Evolutionary conservation across 2,797 vertebrate species (phyloP).

Genomic region (Coreius guichenoti): DNA sequence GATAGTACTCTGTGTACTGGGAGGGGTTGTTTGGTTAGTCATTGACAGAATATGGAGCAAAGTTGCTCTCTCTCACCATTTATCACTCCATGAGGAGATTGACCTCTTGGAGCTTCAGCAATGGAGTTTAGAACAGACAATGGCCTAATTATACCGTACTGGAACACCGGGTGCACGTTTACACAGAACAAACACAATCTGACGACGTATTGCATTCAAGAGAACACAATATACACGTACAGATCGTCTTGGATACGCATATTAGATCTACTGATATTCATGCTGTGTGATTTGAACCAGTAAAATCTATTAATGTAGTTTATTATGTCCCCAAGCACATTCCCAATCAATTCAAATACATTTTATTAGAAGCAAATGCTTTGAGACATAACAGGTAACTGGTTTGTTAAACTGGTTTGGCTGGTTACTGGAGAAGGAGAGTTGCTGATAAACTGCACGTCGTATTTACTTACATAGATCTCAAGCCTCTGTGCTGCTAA

Average conservation of each 20-base stretch:
- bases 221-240: not conserved
- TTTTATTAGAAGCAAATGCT: slow-evolving; percentile 1
- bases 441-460: not conserved
- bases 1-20: slow-evolving; percentile 66
- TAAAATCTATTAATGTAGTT: not conserved
- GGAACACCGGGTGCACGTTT: not conserved
- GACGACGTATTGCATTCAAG: no score
- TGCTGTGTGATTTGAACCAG: not conserved
- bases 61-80: slow-evolving; percentile 39
- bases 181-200: slow-evolving; percentile 11
- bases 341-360: not conserved
- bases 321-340: slow-evolving; percentile 7
- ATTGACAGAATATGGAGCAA: slow-evolving; percentile 73
- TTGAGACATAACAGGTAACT: slow-evolving; percentile 4
- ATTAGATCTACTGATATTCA: not conserved
- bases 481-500: not conserved
- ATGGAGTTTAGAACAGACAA: slow-evolving; percentile 28
- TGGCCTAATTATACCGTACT: slow-evolving; percentile 12
- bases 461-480: not conserved
- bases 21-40: slow-evolving; percentile 70
- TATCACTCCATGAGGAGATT: slow-evolving; percentile 64
- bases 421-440: slow-evolving; percentile 17
- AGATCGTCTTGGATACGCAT: not conserved
- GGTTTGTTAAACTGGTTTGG: slow-evolving; percentile 37
- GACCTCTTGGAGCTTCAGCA: slow-evolving; percentile 38